Conservation (phyloP, 1,140 invertebrate genomes). For the Pectinophora gossypiella region DNA sequence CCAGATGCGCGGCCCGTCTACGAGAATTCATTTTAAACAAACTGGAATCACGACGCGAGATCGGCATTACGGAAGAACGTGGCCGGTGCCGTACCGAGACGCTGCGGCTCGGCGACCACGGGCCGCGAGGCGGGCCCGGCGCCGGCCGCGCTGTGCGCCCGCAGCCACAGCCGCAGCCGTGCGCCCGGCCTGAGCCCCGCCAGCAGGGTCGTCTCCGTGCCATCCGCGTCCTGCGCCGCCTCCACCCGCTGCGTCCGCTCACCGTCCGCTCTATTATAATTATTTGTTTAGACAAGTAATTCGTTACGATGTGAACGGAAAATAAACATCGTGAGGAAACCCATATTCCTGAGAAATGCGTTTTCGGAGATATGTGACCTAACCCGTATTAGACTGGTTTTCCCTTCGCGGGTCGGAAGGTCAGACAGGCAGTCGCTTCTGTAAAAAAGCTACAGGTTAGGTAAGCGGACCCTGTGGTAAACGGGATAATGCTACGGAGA, state of each 20-base stretch:
- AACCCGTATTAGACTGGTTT: too few species aligned
- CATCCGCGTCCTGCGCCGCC: constrained; percentile 6
- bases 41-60: neutral
- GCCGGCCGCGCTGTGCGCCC: constrained; percentile 84
- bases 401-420: too few species aligned
- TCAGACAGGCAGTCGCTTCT: too few species aligned
- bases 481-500: too few species aligned
- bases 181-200: constrained; percentile 64
- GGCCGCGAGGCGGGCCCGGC: constrained; percentile 77
- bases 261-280: constrained; percentile 32
- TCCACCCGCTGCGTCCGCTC: constrained; percentile 58
- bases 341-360: too few species aligned
- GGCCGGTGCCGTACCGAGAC: constrained; percentile 50
- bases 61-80: neutral
- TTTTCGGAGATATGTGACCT: too few species aligned
- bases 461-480: too few species aligned
- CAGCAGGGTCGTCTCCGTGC: constrained; percentile 35
- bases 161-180: constrained; percentile 90
- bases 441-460: too few species aligned
- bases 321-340: too few species aligned
- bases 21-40: constrained; percentile 20
- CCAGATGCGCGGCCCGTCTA: constrained; percentile 81
- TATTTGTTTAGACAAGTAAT: too few species aligned
- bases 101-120: constrained; percentile 78
- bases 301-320: too few species aligned